Conservation (phyloP, 2,888 invertebrate species). For the Lomographa bimaculata region DNA sequence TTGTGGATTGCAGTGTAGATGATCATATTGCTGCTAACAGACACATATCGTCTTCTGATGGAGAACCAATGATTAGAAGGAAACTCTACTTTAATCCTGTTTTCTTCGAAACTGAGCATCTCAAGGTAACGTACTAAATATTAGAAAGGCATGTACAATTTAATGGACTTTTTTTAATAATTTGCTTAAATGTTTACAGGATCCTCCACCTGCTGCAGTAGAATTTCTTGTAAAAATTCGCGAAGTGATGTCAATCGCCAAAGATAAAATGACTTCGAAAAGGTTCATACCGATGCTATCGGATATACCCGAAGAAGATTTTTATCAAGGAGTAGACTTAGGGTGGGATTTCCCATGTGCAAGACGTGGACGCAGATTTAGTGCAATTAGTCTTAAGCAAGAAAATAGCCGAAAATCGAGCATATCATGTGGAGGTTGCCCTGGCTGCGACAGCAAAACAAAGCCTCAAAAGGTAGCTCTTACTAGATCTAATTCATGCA, state of each 20-base stretch:
- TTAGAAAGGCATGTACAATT: not conserved
- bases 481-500: slow-evolving; percentile 78
- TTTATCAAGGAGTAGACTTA: slow-evolving; percentile 72
- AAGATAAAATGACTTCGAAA: slow-evolving; percentile 93
- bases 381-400: slow-evolving; percentile 84
- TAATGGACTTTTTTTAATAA: no score
- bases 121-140: slow-evolving; percentile 84
- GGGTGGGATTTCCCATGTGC: slow-evolving; percentile 77
- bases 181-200: slow-evolving; percentile 65
- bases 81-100: slow-evolving; percentile 95
- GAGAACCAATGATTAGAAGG: slow-evolving; percentile 82
- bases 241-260: slow-evolving; percentile 94
- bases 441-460: slow-evolving; percentile 83
- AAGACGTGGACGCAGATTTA: slow-evolving; percentile 78
- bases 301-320: slow-evolving; percentile 92
- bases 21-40: slow-evolving; percentile 45
- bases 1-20: slow-evolving; percentile 69
- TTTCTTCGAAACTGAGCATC: slow-evolving; percentile 93
- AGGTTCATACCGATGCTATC: slow-evolving; percentile 90
- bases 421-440: slow-evolving; percentile 85
- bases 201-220: slow-evolving; percentile 95
- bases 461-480: slow-evolving; percentile 56
- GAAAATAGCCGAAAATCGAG: slow-evolving; percentile 84
- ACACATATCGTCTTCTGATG: slow-evolving; percentile 60
- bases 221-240: slow-evolving; percentile 95